Conservation (phyloP, 2,113 vertebrate species). For the Phalacrocorax pelagicus region DNA sequence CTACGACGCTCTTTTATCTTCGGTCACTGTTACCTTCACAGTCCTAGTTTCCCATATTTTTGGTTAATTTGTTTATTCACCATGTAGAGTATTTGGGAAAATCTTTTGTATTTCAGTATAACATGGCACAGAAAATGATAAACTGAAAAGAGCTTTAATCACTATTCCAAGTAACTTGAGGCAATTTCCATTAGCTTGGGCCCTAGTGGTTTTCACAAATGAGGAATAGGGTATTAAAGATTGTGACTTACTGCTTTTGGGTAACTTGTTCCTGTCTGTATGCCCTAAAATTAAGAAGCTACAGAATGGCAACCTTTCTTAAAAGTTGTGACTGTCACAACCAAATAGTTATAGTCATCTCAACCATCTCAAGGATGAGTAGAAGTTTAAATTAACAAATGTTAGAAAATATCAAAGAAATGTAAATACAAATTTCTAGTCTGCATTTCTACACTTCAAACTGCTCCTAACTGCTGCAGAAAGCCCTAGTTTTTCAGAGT, state of each 20-base stretch:
- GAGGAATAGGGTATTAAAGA: not conserved
- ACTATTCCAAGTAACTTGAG: not conserved
- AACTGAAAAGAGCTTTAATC: not conserved
- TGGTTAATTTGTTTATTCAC: not conserved
- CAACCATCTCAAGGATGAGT: fast-evolving
- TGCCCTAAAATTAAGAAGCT: not conserved
- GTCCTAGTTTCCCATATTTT: not conserved
- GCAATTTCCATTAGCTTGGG: not conserved
- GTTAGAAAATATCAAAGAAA: not conserved
- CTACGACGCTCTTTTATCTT: fast-evolving
- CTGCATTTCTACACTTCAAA: not conserved
- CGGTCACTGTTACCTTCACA: not conserved
- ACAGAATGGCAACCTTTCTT: not conserved
- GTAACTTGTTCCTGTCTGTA: not conserved
- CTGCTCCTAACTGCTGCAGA: not conserved
- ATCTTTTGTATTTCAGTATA: not conserved
- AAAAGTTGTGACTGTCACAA: not conserved
- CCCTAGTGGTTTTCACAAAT: not conserved
- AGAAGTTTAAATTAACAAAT: not conserved
- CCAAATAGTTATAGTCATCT: not conserved
- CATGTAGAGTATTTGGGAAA: fast-evolving
- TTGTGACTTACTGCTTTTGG: not conserved
- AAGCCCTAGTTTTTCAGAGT: not conserved
- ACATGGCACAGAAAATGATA: not conserved
- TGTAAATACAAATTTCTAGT: not conserved